Base-by-base conservation (phyloP, 1,140 invertebrate species). In the Drosophila quadrilineata region DNA sequence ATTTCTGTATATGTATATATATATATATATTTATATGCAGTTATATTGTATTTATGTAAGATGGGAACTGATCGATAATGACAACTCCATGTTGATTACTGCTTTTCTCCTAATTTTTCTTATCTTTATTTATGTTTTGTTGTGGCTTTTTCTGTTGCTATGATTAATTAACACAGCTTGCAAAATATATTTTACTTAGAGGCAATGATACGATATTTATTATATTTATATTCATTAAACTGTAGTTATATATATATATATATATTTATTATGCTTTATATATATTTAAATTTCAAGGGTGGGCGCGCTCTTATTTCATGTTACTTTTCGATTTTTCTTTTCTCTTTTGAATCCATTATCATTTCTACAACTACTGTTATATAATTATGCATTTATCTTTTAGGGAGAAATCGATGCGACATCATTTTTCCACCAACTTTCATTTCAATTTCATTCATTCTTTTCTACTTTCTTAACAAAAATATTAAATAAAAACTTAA, bases 281-380 rank as follows among this genome's bases (percentile, higher is more conserved):
- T 60, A 70, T 49, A 65, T 76, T 52, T 82, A 56, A 71, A 71
- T 70, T 72, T 70, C 35, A 76, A 82, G 77, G 77, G 77, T 82
- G 77, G 77, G 79, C 73, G 38, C 65, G 66, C 31, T 70, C 68
- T 54, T 58, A 38, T 19, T 48, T 38, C 54, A 38, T 31, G 12
- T 28, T 10, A 41, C 14, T 8, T 57, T 26, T 46, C 14, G 26
- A 17, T 60, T 36, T 35, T 36, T n/a, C 22, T 65, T 43, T 9
- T 26, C 12, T 45, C 58, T 46, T 54, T 57, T 52, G 45, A 38
- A 56, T 59, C 36, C n/a, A 31, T 53, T 50, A 35, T 53, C 22
- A 36, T 58, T 46, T 50, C 52, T 67, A 59, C 43, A 48, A n/a
- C n/a, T n/a, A n/a, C n/a, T n/a, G n/a, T n/a, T 53, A 57, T 29